A percentile compares a stretch with the other conserved stretches of the same genome.
These are phyloP conservation scores for Ormyrus thymus DNA, from an alignment of 2,888 invertebrate genomes.

Conservation along the genomic window DNA sequence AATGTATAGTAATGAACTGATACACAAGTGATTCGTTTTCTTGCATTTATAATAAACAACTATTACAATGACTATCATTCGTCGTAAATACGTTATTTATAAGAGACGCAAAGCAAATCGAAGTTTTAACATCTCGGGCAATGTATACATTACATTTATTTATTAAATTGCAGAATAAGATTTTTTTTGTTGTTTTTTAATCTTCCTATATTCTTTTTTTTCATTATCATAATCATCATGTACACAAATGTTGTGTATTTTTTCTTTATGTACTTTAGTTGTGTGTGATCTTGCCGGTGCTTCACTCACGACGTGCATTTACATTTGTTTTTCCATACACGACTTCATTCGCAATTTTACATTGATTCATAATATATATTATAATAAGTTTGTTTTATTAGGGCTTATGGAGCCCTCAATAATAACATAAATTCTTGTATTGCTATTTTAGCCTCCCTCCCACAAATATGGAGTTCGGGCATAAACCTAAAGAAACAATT, in stretches of 20 bases:
- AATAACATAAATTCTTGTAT: no score
- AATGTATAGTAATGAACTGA: constrained; percentile 71
- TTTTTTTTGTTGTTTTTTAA: constrained; percentile 23
- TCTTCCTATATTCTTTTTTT: constrained; percentile 13
- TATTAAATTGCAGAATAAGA: constrained; percentile 41
- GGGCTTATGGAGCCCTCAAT: no score
- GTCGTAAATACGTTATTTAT: constrained; percentile 67
- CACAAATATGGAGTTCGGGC: no score
- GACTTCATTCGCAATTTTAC: constrained; percentile 31
- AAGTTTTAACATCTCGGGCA: constrained; percentile 60
- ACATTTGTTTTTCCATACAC: not conserved
- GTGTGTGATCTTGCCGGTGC: constrained; percentile 54
- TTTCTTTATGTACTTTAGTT: not conserved
- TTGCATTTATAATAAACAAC: constrained; percentile 70
- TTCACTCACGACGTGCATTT: constrained; percentile 33
- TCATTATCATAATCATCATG: constrained; percentile 26
- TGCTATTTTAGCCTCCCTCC: no score
- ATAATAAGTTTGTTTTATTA: not conserved
- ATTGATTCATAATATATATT: constrained; percentile 46
- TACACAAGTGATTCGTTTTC: constrained; percentile 70
- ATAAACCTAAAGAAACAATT: no score
- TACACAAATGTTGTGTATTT: constrained; percentile 19
- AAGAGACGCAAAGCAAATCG: constrained; percentile 69
- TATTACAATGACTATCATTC: constrained; percentile 68
- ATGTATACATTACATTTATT: constrained; percentile 53